A percentile compares a stretch with the other conserved stretches of the same genome.
Conservation (phyloP, 2,888 invertebrate species). For the Polymixis lichenea region DNA sequence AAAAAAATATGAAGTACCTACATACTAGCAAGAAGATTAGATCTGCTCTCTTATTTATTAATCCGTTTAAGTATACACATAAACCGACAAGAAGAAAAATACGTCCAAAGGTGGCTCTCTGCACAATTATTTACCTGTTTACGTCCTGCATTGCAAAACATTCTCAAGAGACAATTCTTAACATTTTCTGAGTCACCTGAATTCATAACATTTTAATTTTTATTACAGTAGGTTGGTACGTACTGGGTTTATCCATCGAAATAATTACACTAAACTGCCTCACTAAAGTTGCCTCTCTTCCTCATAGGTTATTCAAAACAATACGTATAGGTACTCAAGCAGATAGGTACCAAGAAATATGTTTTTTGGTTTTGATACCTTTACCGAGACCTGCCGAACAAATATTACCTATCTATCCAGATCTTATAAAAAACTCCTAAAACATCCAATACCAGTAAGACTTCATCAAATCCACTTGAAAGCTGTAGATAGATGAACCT, state of each 20-base stretch:
- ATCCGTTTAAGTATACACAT: no score
- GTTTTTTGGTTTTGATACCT: neutral
- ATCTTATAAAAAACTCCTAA: neutral
- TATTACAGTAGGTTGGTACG: neutral
- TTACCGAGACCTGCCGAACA: neutral
- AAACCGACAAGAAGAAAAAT: neutral
- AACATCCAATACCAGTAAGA: neutral
- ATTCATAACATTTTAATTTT: conserved; percentile 28
- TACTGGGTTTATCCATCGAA: conserved; percentile 19
- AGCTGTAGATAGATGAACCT: neutral
- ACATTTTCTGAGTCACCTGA: conserved; percentile 31
- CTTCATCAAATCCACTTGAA: neutral
- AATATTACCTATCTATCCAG: neutral
- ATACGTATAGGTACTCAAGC: neutral
- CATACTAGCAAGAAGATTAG: neutral
- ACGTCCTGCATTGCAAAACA: neutral
- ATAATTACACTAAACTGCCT: conserved; percentile 8
- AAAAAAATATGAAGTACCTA: neutral
- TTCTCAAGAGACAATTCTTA: neutral
- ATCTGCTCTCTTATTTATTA: neutral
- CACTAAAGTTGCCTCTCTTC: neutral
- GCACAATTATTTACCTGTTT: neutral
- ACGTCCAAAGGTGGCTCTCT: neutral
- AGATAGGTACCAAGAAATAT: no score
- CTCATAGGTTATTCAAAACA: conserved; percentile 11